Evolutionary conservation across 1,140 invertebrate species (phyloP).

Genomic region (Drosophila parabipectinata): DNA sequence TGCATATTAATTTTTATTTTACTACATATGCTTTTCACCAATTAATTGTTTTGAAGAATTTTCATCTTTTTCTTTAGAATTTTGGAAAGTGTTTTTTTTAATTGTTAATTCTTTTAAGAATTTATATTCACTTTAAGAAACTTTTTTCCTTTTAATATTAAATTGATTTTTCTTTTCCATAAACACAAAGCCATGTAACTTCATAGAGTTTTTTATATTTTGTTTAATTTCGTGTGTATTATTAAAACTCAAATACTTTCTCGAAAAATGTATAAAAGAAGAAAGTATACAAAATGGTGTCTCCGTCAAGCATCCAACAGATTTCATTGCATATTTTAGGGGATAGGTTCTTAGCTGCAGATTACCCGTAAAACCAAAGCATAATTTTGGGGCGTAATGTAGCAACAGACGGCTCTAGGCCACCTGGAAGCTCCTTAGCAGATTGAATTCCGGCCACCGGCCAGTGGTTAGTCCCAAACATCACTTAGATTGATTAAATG

Average conservation of each 20-base stretch:
- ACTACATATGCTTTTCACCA: background rate
- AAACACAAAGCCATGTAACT: too few relatives aligned
- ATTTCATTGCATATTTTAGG: conserved; percentile 17
- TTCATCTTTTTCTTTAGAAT: too few relatives aligned
- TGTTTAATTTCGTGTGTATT: too few relatives aligned
- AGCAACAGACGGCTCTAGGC: conserved; percentile 2
- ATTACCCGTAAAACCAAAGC: conserved; percentile 12
- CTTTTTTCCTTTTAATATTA: too few relatives aligned
- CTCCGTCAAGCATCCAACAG: background rate
- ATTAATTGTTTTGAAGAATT: too few relatives aligned
- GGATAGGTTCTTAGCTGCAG: background rate
- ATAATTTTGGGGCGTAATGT: conserved; percentile 19
- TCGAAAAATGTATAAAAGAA: background rate
- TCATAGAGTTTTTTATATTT: too few relatives aligned
- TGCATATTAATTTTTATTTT: background rate
- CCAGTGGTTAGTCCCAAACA: conserved; percentile 21
- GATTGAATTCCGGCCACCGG: conserved; percentile 27
- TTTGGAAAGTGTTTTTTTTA: too few relatives aligned
- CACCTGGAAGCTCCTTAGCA: conserved; percentile 36
- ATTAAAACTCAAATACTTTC: too few relatives aligned
- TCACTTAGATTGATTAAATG: conserved; percentile 62
- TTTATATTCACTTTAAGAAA: too few relatives aligned
- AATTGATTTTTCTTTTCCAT: too few relatives aligned
- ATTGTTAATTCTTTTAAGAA: too few relatives aligned
- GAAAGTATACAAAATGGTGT: background rate